Evolutionary conservation across 2,888 invertebrate genomes (phyloP).

Genomic region (Sinotaia quadrata): DNA sequence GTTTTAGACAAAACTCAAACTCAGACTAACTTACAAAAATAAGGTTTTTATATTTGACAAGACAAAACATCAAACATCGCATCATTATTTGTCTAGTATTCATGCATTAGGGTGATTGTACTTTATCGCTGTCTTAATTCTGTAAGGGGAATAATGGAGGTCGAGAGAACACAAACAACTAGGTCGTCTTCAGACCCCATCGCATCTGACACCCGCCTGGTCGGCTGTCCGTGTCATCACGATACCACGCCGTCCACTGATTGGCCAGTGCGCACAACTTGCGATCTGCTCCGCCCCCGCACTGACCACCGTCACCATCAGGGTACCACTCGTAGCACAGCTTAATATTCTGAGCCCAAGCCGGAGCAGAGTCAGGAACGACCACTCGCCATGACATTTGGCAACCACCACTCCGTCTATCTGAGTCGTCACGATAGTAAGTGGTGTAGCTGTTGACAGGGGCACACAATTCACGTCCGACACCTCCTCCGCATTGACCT

Average conservation of each 20-base stretch:
- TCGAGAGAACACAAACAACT: too few species aligned
- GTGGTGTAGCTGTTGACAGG: conserved; percentile 27
- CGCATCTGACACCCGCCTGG: conserved; percentile 36
- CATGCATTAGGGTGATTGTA: too few species aligned
- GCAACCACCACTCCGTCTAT: conserved; percentile 36
- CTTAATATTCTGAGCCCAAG: conserved; percentile 32
- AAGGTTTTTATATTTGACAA: too few species aligned
- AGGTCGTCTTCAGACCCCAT: conserved; percentile 34
- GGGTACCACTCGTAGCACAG: conserved; percentile 40
- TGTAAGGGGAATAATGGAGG: too few species aligned
- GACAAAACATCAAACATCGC: too few species aligned
- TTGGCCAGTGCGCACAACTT: conserved; percentile 35
- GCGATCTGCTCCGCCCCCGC: conserved; percentile 19
- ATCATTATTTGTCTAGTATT: too few species aligned
- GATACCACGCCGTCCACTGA: conserved; percentile 37
- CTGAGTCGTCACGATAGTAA: conserved; percentile 37
- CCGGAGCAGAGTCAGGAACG: conserved; percentile 27
- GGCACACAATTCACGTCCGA: conserved; percentile 26
- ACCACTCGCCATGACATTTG: conserved; percentile 35
- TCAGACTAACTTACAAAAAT: too few species aligned
- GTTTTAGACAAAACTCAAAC: too few species aligned
- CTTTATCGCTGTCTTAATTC: too few species aligned
- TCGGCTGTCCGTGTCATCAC: conserved; percentile 38
- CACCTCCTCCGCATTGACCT: too few species aligned
- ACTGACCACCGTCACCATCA: conserved; percentile 40